Conservation (phyloP, 2,888 invertebrate species). For the Gibbula magus region DNA sequence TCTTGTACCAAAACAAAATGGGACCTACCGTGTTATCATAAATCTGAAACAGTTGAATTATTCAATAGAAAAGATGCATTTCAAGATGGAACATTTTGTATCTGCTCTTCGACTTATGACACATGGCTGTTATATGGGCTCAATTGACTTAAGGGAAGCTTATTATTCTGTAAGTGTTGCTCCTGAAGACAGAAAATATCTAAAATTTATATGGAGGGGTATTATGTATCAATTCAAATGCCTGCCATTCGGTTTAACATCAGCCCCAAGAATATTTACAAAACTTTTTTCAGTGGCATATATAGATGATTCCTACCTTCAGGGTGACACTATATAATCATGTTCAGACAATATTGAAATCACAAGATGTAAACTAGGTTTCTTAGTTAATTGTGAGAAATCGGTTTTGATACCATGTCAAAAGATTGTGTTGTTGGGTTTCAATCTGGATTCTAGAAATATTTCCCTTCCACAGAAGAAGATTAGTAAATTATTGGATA, state of each 20-base stretch:
- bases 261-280: constrained; percentile 29
- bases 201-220: no score
- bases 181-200: no score
- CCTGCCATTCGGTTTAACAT: constrained; percentile 26
- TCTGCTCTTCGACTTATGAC: not conserved
- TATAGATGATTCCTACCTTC: constrained; percentile 31
- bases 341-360: constrained; percentile 5
- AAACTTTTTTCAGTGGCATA: constrained; percentile 27
- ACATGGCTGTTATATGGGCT: constrained; percentile 3
- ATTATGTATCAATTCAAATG: constrained; percentile 11
- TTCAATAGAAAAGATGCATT: not conserved
- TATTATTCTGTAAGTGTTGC: not conserved
- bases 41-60: not conserved
- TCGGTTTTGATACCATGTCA: no score
- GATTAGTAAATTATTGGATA: not conserved
- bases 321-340: constrained; percentile 2
- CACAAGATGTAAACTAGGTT: not conserved
- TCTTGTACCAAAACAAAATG: no score
- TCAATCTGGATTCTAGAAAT: constrained; percentile 4
- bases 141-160: not conserved
- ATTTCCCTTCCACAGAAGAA: not conserved
- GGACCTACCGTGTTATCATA: no score
- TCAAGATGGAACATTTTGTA: constrained; percentile 16
- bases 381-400: constrained; percentile 5
- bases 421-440: not conserved